Percentiles rank a stretch among this genome's conserved stretches.
Evolutionary conservation across 2,113 vertebrate species (phyloP).

Genomic region (Sander lucioperca): DNA sequence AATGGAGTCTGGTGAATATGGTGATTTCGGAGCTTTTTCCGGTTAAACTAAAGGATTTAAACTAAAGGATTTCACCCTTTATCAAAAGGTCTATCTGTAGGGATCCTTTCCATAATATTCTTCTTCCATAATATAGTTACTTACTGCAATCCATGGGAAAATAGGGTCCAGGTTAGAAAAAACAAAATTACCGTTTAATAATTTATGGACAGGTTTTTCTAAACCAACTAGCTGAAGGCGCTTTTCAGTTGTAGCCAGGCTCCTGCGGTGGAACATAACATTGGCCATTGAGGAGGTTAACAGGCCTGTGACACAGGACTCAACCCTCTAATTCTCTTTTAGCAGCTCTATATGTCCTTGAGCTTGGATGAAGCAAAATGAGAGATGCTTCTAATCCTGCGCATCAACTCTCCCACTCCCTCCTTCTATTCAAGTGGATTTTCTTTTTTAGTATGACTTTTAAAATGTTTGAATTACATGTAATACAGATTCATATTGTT

Average conservation of each 20-base stretch:
- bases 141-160: no score
- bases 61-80: no score
- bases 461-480: background rate
- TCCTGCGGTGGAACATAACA: conserved; percentile 23
- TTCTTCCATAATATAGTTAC: no score
- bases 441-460: background rate
- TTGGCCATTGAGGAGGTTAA: conserved; percentile 52
- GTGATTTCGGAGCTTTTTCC: no score
- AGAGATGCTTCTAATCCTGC: conserved; percentile 17
- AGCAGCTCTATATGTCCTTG: conserved; percentile 48
- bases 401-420: background rate
- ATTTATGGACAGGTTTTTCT: conserved; percentile 1
- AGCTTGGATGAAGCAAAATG: conserved; percentile 29
- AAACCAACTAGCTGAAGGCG: conserved; percentile 31
- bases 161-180: no score
- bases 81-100: no score
- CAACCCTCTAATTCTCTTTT: conserved; percentile 71
- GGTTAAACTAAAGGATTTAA: no score
- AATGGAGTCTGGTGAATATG: no score
- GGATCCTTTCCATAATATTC: no score
- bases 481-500: background rate
- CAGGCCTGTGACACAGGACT: conserved; percentile 72
- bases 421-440: background rate
- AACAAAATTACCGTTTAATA: background rate
- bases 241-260: conserved; percentile 3